Evolutionary conservation across 2,113 vertebrate species (phyloP).

Genomic region (Spheniscus mendiculus): DNA sequence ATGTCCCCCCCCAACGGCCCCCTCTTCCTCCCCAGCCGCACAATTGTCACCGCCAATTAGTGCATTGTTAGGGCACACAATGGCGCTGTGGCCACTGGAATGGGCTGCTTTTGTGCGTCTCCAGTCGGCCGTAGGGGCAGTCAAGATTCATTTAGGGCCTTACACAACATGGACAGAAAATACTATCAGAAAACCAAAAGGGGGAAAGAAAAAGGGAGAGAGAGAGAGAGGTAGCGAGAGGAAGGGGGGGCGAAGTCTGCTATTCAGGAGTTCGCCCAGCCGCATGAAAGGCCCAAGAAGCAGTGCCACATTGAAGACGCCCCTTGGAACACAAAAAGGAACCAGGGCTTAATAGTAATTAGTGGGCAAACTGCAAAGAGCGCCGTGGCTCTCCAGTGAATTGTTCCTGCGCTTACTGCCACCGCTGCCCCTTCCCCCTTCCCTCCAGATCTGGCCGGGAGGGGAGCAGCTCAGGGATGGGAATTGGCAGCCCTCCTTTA

Average conservation of each 20-base stretch:
- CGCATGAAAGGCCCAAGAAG: slow-evolving; percentile 75
- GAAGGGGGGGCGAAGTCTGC: slow-evolving; percentile 16
- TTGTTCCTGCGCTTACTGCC: slow-evolving; percentile 70
- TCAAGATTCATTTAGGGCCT: slow-evolving; percentile 94
- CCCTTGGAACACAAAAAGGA: slow-evolving; percentile 72
- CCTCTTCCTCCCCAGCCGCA: slow-evolving; percentile 45
- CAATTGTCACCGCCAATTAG: slow-evolving; percentile 97
- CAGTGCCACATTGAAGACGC: slow-evolving; percentile 65
- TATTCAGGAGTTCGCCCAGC: slow-evolving; percentile 72
- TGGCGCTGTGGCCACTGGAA: slow-evolving; percentile 90
- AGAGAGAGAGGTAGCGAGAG: not conserved
- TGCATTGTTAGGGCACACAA: slow-evolving; percentile 90
- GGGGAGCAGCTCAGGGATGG: not conserved
- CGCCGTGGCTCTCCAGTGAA: slow-evolving; percentile 62
- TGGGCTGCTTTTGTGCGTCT: slow-evolving; percentile 88
- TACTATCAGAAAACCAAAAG: slow-evolving; percentile 87
- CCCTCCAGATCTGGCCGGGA: not conserved
- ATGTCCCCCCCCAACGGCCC: slow-evolving; percentile 53
- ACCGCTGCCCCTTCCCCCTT: slow-evolving; percentile 18
- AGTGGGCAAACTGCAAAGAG: slow-evolving; percentile 79
- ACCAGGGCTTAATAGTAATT: slow-evolving; percentile 78
- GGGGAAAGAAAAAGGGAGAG: slow-evolving; percentile 54
- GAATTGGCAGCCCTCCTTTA: not conserved
- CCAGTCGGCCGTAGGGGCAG: slow-evolving; percentile 92
- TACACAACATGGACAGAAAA: slow-evolving; percentile 87